phyloP scores from a whole-genome alignment of 2,113 vertebrate genomes.

The Peromyscus maniculatus region DNA sequence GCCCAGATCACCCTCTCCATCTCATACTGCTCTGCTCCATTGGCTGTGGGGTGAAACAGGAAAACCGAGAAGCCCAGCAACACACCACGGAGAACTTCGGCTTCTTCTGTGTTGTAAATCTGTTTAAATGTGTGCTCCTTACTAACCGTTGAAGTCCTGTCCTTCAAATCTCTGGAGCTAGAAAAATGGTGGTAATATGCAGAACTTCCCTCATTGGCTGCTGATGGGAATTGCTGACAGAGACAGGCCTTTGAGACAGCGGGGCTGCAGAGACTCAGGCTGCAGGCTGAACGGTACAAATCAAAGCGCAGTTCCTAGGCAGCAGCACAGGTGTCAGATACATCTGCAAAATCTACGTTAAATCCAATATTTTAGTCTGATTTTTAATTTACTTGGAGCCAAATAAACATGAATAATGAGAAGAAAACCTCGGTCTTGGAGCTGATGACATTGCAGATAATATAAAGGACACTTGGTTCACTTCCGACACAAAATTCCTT shows the following conservation, averaged over 20 bases:
- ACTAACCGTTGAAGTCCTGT: constrained; percentile 53
- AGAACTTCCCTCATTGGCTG: constrained; percentile 44
- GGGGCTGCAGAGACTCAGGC: constrained; percentile 30
- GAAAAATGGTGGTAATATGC: constrained; percentile 20
- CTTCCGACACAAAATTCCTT: constrained; percentile 70
- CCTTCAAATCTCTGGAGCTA: constrained; percentile 50
- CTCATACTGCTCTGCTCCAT: background rate
- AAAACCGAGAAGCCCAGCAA: background rate
- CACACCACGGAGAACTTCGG: background rate
- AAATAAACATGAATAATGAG: constrained; percentile 75
- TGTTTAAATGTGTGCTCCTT: background rate
- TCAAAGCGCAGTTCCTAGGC: constrained; percentile 49
- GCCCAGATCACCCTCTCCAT: background rate
- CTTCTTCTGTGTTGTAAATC: background rate
- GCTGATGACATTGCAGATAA: constrained; percentile 56
- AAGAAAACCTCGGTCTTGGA: constrained; percentile 58
- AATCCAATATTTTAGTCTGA: constrained; percentile 55
- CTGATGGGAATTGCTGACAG: constrained; percentile 34
- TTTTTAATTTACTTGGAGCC: constrained; percentile 74
- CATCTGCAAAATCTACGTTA: constrained; percentile 70
- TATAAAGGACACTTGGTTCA: constrained; percentile 62
- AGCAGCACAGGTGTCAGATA: constrained; percentile 49
- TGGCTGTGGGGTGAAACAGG: background rate
- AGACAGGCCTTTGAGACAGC: constrained; percentile 49
- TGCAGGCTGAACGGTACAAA: constrained; percentile 25